Base-by-base conservation (phyloP, 1,140 invertebrate genomes). In the Magallana angulata region DNA sequence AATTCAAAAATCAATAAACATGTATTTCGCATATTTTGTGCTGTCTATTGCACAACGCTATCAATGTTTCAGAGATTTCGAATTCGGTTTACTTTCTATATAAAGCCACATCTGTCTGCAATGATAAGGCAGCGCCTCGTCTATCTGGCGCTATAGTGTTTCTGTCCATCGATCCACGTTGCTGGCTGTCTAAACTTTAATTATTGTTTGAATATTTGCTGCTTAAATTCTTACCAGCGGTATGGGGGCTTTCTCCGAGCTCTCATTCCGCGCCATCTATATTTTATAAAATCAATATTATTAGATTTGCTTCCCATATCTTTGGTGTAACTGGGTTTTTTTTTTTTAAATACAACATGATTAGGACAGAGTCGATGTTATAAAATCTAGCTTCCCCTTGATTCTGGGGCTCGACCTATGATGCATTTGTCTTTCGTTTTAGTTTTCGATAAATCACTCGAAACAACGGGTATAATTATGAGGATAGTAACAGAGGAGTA, bases 151-250 rank as follows among this genome's bases (percentile, higher is more conserved):
- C 24, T 48, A 30, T 76, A 24, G 16, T 16, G 24, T 76, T 30
- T 12, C 24, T 76, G 9, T 12, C 24, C 24, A 76, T 76, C 68
- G 68, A 76, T 76, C 68, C 8, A 24, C 14, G 68, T 11, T 24
- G 24, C 68, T 6, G 68, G 36, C 36, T 76, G 68, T 76, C 68
- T 76, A 76, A 76, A 76, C 68, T 76, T 76, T 76, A 76, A 76
- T 76, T 76, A 76, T 76, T 76, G 18, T 76, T 76, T 76, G 68
- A 76, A 76, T 76, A 76, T 76, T 76, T 76, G 68, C 68, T 76
- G 68, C 68, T 76, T 30, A 30, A 76, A 76, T 12, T 76, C 68
- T 76, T 76, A 76, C 68, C 68, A 30, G 18, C 24, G 24, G 24
- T 30, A 76, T 14, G 68, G 68, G 24, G 12, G 68, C 24, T 12